Evolutionary conservation across 1,140 invertebrate genomes (phyloP).

Genomic region (Panonychus citri): DNA sequence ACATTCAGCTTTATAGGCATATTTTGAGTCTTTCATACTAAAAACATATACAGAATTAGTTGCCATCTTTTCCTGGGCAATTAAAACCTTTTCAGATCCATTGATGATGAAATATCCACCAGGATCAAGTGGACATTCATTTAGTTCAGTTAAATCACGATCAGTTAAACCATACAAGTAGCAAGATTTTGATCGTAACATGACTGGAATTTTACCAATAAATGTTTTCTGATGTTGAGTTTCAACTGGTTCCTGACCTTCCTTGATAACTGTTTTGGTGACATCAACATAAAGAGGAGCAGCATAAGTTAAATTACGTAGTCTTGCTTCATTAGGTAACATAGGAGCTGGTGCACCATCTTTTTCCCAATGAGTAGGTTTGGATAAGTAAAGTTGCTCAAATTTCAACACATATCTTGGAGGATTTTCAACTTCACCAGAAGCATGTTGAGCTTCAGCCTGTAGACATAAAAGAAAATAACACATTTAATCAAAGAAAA

Average conservation of each 20-base stretch:
- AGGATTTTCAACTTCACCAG: conserved; percentile 74
- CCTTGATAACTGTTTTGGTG: conserved; percentile 75
- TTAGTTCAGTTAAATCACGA: conserved; percentile 92
- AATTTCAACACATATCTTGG: conserved; percentile 80
- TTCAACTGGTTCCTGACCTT: conserved; percentile 70
- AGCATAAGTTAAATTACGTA: conserved; percentile 47
- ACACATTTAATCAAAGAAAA: neutral
- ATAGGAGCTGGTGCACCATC: conserved; percentile 92
- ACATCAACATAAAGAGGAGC: conserved; percentile 96
- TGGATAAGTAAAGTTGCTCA: conserved; percentile 95
- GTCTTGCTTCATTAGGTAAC: conserved; percentile 94
- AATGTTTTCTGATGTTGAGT: conserved; percentile 91
- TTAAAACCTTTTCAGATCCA: conserved; percentile 82
- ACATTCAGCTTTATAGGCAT: conserved; percentile 87
- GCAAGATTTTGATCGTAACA: conserved; percentile 92
- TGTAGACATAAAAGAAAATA: neutral
- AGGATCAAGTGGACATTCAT: conserved; percentile 94
- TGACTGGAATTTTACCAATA: conserved; percentile 98
- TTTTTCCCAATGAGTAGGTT: conserved; percentile 99
- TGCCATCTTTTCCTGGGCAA: conserved; percentile 99
- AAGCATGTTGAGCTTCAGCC: conserved; percentile 83
- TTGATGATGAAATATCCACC: conserved; percentile 93
- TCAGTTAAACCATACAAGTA: conserved; percentile 74
- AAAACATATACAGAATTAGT: conserved; percentile 99
- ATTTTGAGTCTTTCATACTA: conserved; percentile 83